Evolutionary conservation across 2,113 vertebrate species (phyloP).

Genomic region (Solenodon paradoxus): DNA sequence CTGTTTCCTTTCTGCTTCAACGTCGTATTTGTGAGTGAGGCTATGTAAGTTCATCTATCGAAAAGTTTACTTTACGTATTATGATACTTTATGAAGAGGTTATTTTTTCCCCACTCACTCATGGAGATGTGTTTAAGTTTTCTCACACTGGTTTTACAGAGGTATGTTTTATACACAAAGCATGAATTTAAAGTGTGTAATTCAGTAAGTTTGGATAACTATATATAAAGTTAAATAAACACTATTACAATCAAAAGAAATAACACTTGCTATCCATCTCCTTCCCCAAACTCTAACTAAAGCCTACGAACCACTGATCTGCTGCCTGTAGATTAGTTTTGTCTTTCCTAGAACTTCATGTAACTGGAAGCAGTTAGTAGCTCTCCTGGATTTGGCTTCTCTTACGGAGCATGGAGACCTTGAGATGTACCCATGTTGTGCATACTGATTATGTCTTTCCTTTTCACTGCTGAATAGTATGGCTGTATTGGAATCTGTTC

Average conservation of each 20-base stretch:
- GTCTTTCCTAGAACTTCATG: neutral
- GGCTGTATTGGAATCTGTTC: too few species aligned
- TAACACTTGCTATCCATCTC: neutral
- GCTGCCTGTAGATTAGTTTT: neutral
- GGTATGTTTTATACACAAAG: constrained; percentile 2
- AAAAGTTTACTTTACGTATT: neutral
- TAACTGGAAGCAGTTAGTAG: neutral
- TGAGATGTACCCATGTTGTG: neutral
- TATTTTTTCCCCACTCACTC: neutral
- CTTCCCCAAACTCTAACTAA: neutral
- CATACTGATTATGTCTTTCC: neutral
- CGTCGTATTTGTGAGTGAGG: neutral
- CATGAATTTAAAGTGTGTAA: neutral
- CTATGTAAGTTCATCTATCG: neutral
- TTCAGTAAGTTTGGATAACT: neutral
- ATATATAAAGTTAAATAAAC: neutral
- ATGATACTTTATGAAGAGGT: neutral
- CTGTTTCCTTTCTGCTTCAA: neutral
- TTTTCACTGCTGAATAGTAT: neutral
- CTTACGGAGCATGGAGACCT: neutral
- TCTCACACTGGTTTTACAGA: neutral
- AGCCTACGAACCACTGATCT: neutral
- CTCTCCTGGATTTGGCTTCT: neutral
- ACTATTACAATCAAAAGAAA: neutral
- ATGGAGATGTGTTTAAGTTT: neutral